phyloP scores from a whole-genome alignment of 2,113 vertebrate species.

The Malurus melanocephalus region DNA sequence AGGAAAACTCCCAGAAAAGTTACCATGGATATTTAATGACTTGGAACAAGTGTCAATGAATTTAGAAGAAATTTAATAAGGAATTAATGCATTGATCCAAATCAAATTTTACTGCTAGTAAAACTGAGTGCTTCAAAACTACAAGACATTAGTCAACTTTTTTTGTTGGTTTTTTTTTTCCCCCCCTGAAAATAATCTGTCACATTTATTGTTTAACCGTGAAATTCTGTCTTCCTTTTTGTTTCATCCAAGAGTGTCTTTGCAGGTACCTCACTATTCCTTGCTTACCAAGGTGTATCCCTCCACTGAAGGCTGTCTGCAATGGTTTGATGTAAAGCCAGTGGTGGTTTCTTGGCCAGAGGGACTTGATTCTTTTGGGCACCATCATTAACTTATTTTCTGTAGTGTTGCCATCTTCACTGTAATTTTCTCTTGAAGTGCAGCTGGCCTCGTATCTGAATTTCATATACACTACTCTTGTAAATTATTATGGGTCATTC shows the following conservation, averaged over 20 bases:
- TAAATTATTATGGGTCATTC: neutral
- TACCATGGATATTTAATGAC: neutral
- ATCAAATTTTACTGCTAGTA: neutral
- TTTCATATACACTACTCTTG: neutral
- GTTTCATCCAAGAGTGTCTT: neutral
- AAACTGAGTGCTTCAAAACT: neutral
- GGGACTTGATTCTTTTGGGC: neutral
- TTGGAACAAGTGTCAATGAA: neutral
- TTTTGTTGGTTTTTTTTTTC: neutral
- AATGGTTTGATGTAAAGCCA: neutral
- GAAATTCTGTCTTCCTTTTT: neutral
- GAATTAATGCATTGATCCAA: neutral
- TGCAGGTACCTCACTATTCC: neutral
- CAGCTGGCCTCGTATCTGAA: neutral
- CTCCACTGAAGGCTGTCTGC: neutral
- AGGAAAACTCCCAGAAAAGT: neutral
- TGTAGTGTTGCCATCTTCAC: neutral
- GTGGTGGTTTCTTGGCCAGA: neutral
- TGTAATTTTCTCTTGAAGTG: neutral
- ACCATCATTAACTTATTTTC: neutral
- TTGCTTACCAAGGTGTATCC: neutral
- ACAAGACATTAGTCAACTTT: neutral
- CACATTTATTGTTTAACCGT: neutral
- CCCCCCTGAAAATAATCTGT: neutral
- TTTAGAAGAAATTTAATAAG: neutral